Percentiles rank a stretch among this genome's conserved stretches.
phyloP scores from a whole-genome alignment of 1,140 invertebrate genomes.

The Argopecten irradians region DNA sequence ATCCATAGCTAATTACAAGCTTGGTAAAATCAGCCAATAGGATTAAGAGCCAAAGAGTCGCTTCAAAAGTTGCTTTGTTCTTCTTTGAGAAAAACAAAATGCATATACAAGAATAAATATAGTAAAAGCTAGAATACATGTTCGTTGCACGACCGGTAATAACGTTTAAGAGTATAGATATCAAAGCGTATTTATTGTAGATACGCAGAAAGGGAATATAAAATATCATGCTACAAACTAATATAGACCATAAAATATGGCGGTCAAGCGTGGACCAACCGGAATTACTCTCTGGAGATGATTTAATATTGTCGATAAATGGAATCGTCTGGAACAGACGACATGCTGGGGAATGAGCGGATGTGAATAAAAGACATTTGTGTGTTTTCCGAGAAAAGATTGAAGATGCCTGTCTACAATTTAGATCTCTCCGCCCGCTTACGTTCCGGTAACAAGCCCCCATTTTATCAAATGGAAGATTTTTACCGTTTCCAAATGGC shows the following conservation, averaged over 20 bases:
- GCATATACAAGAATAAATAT: no score
- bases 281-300: neutral
- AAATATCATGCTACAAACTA: no score
- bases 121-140: no score
- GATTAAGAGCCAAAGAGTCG: no score
- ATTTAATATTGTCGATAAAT: neutral
- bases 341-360: neutral
- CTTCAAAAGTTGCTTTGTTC: no score
- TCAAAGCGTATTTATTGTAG: no score
- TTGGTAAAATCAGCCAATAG: no score
- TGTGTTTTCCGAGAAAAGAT: neutral
- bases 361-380: neutral
- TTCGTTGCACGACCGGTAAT: no score
- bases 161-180: no score
- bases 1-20: no score
- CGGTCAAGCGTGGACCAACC: neutral
- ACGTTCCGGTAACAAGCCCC: neutral
- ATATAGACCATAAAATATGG: neutral
- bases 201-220: no score
- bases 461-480: neutral
- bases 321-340: neutral
- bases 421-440: neutral
- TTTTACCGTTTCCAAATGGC: slow-evolving; percentile 3
- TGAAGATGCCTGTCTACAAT: neutral
- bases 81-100: no score